Conservation (phyloP, 2,888 invertebrate species). For the Junonia oenone region DNA sequence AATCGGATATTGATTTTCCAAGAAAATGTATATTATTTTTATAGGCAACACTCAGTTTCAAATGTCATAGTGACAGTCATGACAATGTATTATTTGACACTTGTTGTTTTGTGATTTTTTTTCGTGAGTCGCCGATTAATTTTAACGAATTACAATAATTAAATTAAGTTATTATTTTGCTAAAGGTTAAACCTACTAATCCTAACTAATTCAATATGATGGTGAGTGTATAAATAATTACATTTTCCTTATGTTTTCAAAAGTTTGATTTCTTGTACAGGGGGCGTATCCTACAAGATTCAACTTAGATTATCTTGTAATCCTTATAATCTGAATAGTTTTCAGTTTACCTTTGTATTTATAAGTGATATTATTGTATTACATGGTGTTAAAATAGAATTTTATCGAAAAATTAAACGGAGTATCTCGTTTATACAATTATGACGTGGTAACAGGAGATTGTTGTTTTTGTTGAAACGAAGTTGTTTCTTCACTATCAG, state of each 20-base stretch:
- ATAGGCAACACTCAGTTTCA: neutral
- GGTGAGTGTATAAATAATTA: slow-evolving; percentile 41
- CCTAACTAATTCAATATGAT: slow-evolving; percentile 45
- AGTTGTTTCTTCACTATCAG: slow-evolving; percentile 7
- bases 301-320: neutral
- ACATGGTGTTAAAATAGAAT: neutral
- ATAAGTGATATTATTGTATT: neutral
- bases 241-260: neutral
- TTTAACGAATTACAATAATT: slow-evolving; percentile 3
- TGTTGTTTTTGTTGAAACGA: slow-evolving; percentile 5
- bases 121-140: neutral
- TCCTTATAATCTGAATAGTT: neutral
- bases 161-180: neutral
- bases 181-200: neutral
- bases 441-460: slow-evolving; percentile 17
- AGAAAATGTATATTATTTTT: neutral
- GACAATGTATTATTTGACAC: slow-evolving; percentile 22
- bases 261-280: slow-evolving; percentile 25
- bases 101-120: slow-evolving; percentile 12
- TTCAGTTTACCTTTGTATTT: too few relatives aligned
- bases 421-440: neutral
- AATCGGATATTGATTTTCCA: neutral
- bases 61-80: neutral
- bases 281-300: slow-evolving; percentile 43
- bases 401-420: neutral